Base-by-base conservation (phyloP, 1,140 invertebrate genomes). In the Drosophila asahinai region DNA sequence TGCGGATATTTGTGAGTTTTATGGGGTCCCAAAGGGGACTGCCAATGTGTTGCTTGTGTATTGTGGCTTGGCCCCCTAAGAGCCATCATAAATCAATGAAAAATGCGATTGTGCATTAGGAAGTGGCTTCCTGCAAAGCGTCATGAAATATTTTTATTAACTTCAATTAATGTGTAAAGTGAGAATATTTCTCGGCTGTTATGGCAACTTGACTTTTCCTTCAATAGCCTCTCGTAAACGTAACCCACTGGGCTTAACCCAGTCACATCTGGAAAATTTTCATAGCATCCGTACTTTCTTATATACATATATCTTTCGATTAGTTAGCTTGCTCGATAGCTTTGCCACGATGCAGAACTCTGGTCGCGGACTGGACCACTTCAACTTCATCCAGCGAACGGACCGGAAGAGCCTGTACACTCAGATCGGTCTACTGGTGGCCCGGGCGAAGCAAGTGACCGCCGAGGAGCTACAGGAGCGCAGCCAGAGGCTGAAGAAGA, bases 381-480 rank as follows among this genome's bases (percentile, higher is more conserved):
- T 84, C 45, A 54, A 60, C 17, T 92, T 92, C 15, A 84, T 92
- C 7, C 38, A 78, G 47, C 49, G 65, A 1, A 92, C 91, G 5
- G 91, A 92, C 68, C 80, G 86, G 1, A 92, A 87, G 72, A 91
- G 80, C 54, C 59, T 92, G 17, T 51, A 77, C 19, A 75, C 80
- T 0, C 91, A 92, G 61, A 84, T 92, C 40, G 84, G 86, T 1
- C 33, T 70, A n/a, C 54, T 92, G 27, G 91, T 92, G 45, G 43
- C 47, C 11, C 82, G 77, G 62, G 87, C 91, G 6, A 60, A 83
- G 55, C 64, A 90, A 5, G 62, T 75, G 3, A 52, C 65, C 8
- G 58, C 30, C 0, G 64, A 84, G 7, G 91, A 92, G 54, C 57
- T 92, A 12, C 54, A 64, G 9, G 72, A 79, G 27, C 74, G 91